Evolutionary conservation across 2,888 invertebrate species (phyloP), one percentile per base, ranked within the genome.

Genomic region (Scelioninae gen. 1): DNA sequence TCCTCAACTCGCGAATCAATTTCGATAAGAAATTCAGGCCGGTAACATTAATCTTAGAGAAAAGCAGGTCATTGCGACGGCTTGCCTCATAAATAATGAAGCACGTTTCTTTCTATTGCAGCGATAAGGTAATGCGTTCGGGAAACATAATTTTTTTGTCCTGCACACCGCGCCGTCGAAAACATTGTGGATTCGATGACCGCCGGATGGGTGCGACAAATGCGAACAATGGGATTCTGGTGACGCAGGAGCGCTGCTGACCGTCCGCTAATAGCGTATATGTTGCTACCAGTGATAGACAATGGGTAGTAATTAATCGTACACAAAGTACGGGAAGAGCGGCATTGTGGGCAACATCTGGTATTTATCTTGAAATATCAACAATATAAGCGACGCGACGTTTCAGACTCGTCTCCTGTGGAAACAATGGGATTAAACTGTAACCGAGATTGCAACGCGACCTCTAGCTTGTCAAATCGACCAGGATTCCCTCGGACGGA

Each of bases 231-330:
- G 84, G 89, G 85, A 86, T 85, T 85, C 86, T 82, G 84, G 60
- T 83, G 69, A 83, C 81, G 86, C 86, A 85, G 88, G 86, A 88
- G 84, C 85, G 84, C 65, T 87, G 87, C 85, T 89, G 88, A 86
- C 85, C 87, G 87, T 83, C 88, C 89, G 87, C 89, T 88, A 88
- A 89, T 89, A 89, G 89, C 88, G 88, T 88, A 89, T 89, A 89
- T 85, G 88, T 87, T 86, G 88, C 88, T 86, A 88, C 85, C 87
- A 84, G 85, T 88, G 89, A 89, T 89, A 87, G 88, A 89, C 89
- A 89, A 89, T 89, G 86, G 86, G 82, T 82, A 85, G 88, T 89
- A 89, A 89, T 89, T 89, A 89, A 89, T 89, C 88, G 88, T 87
- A 89, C 87, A 89, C 89, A 87, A 89, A 89, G 87, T 89, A 88